phyloP scores from a whole-genome alignment of 1,140 invertebrate species.

The Spodoptera frugiperda region DNA sequence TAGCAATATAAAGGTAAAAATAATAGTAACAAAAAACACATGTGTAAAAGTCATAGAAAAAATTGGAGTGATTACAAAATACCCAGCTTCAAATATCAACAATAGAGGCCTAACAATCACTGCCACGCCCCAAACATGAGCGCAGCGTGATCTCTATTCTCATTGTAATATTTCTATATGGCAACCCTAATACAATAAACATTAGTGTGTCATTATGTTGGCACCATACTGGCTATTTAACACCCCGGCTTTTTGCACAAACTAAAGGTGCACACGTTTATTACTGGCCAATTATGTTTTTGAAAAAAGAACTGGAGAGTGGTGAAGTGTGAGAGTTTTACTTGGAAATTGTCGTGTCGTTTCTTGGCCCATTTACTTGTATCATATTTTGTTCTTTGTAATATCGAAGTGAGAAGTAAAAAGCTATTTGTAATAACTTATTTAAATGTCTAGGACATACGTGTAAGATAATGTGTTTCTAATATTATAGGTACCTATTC shows the following conservation, averaged over 20 bases:
- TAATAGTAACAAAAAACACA: slow-evolving; percentile 9
- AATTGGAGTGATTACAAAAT: slow-evolving; percentile 78
- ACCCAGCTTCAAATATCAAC: slow-evolving; percentile 72
- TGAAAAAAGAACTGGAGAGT: slow-evolving; percentile 3
- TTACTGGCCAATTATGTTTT: slow-evolving; percentile 67
- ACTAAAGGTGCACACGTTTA: slow-evolving; percentile 51
- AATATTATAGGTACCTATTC: too few relatives aligned
- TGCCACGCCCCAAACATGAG: slow-evolving; percentile 82
- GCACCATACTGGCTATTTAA: slow-evolving; percentile 78
- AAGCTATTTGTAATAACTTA: too few relatives aligned
- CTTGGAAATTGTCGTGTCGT: slow-evolving; percentile 20
- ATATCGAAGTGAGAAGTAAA: too few relatives aligned
- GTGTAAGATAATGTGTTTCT: too few relatives aligned
- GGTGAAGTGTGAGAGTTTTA: slow-evolving; percentile 11
- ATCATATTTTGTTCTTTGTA: not conserved
- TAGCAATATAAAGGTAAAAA: not conserved
- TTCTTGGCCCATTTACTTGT: not conserved
- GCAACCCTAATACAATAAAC: slow-evolving; percentile 83
- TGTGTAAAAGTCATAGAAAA: slow-evolving; percentile 48
- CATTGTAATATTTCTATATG: slow-evolving; percentile 80
- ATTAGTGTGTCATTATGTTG: slow-evolving; percentile 80
- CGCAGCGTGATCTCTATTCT: slow-evolving; percentile 80
- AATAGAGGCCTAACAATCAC: slow-evolving; percentile 74
- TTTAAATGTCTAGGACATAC: too few relatives aligned
- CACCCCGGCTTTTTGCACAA: slow-evolving; percentile 63